A percentile compares a stretch with the other conserved stretches of the same genome.
Evolutionary conservation across 2,888 invertebrate genomes (phyloP).

Genomic region (Chrysolina haemoptera): DNA sequence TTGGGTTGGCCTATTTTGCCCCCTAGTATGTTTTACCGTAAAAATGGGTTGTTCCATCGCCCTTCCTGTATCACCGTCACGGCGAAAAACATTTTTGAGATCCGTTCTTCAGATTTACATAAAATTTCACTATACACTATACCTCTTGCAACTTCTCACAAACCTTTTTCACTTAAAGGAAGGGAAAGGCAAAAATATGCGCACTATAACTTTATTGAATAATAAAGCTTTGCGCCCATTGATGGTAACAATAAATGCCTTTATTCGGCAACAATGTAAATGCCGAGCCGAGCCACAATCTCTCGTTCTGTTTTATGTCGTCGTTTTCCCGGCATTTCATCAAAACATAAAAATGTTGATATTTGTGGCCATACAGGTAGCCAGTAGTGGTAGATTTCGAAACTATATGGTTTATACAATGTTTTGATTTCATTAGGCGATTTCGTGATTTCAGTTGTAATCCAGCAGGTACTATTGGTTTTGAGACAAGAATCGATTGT

Average conservation of each 20-base stretch:
- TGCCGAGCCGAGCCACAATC: not conserved
- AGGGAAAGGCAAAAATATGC: not conserved
- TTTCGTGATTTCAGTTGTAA: too few relatives aligned
- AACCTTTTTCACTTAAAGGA: not conserved
- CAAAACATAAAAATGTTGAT: not conserved
- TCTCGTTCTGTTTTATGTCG: not conserved
- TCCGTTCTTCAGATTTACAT: not conserved
- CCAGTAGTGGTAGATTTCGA: not conserved
- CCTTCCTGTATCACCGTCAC: too few relatives aligned
- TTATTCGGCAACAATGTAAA: not conserved
- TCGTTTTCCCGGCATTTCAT: not conserved
- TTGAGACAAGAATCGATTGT: too few relatives aligned
- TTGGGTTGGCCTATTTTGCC: too few relatives aligned
- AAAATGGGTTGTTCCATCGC: too few relatives aligned
- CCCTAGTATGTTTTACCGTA: too few relatives aligned
- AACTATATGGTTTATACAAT: not conserved
- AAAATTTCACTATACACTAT: not conserved
- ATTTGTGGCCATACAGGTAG: not conserved
- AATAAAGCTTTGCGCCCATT: not conserved
- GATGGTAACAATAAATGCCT: not conserved
- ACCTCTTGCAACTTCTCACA: not conserved
- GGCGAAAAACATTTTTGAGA: too few relatives aligned
- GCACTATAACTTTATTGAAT: not conserved
- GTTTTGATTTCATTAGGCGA: not conserved
- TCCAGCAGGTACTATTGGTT: too few relatives aligned